Conservation (phyloP, 1,140 invertebrate species). For the Dreissena rostriformis region DNA sequence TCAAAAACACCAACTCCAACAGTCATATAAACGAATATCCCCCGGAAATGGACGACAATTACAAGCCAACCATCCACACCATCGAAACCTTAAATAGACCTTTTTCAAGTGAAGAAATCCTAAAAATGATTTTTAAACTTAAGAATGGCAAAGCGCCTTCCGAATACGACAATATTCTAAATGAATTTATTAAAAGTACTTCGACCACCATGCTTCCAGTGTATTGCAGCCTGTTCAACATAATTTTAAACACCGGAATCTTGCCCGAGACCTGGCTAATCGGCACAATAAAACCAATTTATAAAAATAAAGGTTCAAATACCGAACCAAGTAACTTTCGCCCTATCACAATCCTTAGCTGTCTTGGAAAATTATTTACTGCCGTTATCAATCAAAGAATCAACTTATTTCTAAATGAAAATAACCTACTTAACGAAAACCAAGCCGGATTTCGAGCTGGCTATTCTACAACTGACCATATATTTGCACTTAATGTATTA, state of each 20-base stretch:
- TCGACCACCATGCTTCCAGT: background rate
- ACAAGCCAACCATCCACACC: background rate
- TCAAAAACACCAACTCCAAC: too few species aligned
- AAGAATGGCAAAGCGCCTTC: background rate
- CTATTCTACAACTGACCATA: conserved; percentile 11
- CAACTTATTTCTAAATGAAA: conserved; percentile 12
- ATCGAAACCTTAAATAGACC: background rate
- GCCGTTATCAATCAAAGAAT: conserved; percentile 10
- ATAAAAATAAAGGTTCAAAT: conserved; percentile 44
- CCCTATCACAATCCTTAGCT: conserved; percentile 17
- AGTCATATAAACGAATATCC: too few species aligned
- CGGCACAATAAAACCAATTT: conserved; percentile 48
- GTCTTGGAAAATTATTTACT: conserved; percentile 30
- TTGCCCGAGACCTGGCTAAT: conserved; percentile 33
- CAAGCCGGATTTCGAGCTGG: conserved; percentile 29
- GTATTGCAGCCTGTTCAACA: conserved; percentile 20
- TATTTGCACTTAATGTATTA: background rate
- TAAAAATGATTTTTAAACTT: background rate
- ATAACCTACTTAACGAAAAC: conserved; percentile 5
- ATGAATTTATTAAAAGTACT: conserved; percentile 2
- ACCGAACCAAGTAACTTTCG: conserved; percentile 15
- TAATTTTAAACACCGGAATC: conserved; percentile 39
- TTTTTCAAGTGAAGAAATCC: background rate
- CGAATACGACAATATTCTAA: background rate
- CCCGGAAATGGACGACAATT: too few species aligned